Percentiles rank a stretch among this genome's conserved stretches.
Evolutionary conservation across 2,888 invertebrate species (phyloP).

Genomic region (Dasypogon diadema): DNA sequence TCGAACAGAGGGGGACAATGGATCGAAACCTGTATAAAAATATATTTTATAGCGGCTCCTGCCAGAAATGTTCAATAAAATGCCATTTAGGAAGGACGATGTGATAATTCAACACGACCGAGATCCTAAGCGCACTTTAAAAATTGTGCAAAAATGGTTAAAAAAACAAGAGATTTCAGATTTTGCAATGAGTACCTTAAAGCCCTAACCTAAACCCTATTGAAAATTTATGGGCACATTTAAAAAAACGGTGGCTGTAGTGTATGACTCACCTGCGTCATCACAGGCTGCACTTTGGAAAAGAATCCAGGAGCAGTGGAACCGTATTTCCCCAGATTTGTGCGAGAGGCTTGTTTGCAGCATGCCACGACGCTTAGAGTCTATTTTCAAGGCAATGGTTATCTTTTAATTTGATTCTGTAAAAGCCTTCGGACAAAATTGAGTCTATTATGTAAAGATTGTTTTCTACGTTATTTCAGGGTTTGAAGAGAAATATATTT

Average conservation of each 20-base stretch:
- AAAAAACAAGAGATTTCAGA: neutral
- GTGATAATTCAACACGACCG: neutral
- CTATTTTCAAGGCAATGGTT: no score
- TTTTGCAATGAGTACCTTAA: neutral
- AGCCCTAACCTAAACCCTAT: neutral
- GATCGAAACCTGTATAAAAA: neutral
- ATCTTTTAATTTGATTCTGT: no score
- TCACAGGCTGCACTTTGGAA: neutral
- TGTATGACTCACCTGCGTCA: neutral
- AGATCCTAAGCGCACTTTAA: neutral
- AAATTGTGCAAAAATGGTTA: neutral
- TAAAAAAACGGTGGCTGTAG: neutral
- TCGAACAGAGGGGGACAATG: neutral
- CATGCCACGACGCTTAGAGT: no score
- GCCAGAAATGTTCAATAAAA: neutral
- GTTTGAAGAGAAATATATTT: no score
- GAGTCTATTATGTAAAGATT: no score
- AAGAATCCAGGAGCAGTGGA: neutral
- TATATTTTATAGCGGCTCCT: neutral
- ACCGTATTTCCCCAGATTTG: neutral
- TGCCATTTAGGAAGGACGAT: neutral
- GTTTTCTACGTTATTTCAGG: no score
- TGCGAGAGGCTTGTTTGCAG: no score
- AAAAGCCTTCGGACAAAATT: no score
- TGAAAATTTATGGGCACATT: neutral